Percentiles rank a stretch among this genome's conserved stretches.
Conservation (phyloP, 2,888 invertebrate genomes). For the Amitus sp. region DNA sequence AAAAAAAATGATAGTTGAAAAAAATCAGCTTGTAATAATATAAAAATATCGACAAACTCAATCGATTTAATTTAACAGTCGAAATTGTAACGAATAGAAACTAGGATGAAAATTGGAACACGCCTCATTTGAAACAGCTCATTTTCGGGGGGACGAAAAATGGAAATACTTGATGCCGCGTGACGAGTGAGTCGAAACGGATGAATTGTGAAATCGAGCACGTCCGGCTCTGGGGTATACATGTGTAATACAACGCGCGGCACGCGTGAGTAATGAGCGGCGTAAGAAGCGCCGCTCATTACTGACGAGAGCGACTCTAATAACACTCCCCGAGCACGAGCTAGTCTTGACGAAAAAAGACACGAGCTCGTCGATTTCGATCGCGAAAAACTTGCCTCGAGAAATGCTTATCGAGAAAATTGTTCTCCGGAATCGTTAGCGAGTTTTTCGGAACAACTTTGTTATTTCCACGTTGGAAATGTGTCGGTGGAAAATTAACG, state of each 20-base stretch:
- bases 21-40: no score
- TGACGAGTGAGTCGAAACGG: no score
- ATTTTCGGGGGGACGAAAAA: no score
- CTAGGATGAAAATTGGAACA: no score
- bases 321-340: constrained; percentile 1
- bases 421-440: no score
- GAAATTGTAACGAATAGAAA: no score
- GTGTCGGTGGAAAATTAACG: background rate
- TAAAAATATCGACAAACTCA: no score
- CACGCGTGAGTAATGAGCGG: constrained; percentile 4
- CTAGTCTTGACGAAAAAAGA: background rate
- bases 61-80: no score
- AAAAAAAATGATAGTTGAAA: no score
- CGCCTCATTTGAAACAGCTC: no score
- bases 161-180: no score
- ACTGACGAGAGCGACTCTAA: constrained; percentile 2
- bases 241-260: constrained; percentile 6
- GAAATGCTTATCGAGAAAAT: no score
- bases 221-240: background rate
- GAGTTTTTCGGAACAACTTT: background rate
- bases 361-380: background rate
- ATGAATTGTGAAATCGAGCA: constrained; percentile 5
- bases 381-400: background rate
- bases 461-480: background rate
- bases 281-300: constrained; percentile 5